phyloP scores from a whole-genome alignment of 2,797 vertebrate genomes.

The Macropus fuliginosus region DNA sequence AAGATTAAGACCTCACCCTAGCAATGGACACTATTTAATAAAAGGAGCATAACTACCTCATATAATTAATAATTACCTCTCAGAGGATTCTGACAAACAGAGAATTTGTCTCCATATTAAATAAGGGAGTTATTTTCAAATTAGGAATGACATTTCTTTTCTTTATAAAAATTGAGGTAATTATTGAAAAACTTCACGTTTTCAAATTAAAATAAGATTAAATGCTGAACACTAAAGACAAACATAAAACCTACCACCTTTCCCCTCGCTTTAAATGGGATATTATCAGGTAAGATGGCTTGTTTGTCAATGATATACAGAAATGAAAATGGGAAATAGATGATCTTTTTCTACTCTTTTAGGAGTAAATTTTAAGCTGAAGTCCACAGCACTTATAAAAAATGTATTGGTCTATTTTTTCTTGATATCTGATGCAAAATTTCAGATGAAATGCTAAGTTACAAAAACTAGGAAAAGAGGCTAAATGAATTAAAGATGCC shows the following conservation, averaged over 20 bases:
- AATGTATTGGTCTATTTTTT: background rate
- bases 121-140: background rate
- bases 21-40: background rate
- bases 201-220: background rate
- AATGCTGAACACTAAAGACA: background rate
- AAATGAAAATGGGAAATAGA: background rate
- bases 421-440: conserved; percentile 3
- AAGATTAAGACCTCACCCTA: background rate
- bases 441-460: background rate
- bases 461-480: background rate
- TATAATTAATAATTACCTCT: background rate
- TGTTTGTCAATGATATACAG: background rate
- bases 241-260: background rate
- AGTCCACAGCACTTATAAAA: background rate
- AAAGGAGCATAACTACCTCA: background rate
- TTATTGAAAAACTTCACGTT: background rate
- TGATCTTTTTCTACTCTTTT: background rate
- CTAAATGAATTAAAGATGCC: background rate
- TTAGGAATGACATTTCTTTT: background rate
- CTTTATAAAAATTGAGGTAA: background rate
- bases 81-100: background rate
- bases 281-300: background rate
- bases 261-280: background rate
- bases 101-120: background rate
- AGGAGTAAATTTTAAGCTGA: background rate